A percentile compares a stretch with the other conserved stretches of the same genome.
Evolutionary conservation across 2,797 vertebrate genomes (phyloP).

Genomic region (Myoxocephalus aenaeus): DNA sequence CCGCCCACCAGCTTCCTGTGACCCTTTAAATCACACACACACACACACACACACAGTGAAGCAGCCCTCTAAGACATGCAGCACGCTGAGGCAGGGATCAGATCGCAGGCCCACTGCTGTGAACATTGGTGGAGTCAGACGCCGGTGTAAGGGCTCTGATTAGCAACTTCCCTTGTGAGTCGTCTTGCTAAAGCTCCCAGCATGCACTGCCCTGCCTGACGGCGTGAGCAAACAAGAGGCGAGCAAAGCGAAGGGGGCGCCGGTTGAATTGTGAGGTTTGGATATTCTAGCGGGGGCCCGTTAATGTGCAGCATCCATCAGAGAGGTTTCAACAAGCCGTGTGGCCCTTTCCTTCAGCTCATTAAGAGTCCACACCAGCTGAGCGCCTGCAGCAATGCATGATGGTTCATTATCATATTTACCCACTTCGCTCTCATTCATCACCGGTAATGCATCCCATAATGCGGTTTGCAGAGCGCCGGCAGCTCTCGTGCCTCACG

Average conservation of each 20-base stretch:
- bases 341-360: constrained; percentile 53
- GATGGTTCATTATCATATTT: constrained; percentile 58
- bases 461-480: constrained; percentile 31
- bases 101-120: constrained; percentile 6
- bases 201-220: constrained; percentile 6
- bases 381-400: constrained; percentile 52
- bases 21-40: constrained; percentile 7
- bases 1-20: constrained; percentile 36
- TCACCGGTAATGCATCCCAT: constrained; percentile 14
- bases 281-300: background rate
- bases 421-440: constrained; percentile 46
- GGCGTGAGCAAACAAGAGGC: background rate
- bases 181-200: constrained; percentile 50
- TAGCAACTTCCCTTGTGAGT: constrained; percentile 49
- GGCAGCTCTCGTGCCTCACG: background rate
- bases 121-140: constrained; percentile 26
- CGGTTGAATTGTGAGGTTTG: background rate
- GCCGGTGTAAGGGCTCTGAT: constrained; percentile 44
- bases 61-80: background rate
- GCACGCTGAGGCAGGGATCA: too few species aligned
- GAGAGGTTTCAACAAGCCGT: constrained; percentile 45
- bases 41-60: constrained; percentile 6
- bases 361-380: constrained; percentile 53
- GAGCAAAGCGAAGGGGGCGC: background rate
- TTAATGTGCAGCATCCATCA: constrained; percentile 63